Conservation (phyloP, 2,797 vertebrate species). For the Sarcophilus harrisii region DNA sequence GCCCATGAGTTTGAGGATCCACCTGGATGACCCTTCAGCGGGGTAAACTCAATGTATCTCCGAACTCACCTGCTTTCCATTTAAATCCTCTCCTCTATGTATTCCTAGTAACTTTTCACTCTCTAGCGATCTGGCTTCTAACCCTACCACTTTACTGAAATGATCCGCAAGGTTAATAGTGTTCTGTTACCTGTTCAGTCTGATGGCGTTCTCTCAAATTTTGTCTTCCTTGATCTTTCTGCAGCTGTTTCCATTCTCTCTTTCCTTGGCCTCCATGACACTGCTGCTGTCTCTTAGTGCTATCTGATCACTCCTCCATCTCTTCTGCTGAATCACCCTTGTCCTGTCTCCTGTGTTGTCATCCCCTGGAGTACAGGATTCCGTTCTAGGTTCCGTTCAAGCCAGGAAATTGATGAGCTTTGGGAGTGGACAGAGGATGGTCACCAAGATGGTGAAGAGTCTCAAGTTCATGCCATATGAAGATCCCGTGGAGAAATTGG, state of each 20-base stretch:
- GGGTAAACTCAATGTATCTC: not conserved
- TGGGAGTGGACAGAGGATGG: not conserved
- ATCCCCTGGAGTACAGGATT: not conserved
- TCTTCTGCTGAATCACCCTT: not conserved
- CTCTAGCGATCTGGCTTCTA: not conserved
- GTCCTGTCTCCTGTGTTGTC: not conserved
- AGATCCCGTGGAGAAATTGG: not conserved
- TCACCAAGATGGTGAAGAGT: not conserved
- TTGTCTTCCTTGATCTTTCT: not conserved
- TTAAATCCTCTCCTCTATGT: not conserved
- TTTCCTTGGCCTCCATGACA: not conserved
- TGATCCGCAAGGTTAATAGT: not conserved
- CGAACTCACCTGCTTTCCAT: not conserved
- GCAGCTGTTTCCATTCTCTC: not conserved
- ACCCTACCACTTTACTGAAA: not conserved
- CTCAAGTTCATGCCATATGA: not conserved
- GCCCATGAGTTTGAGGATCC: not conserved
- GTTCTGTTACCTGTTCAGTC: not conserved
- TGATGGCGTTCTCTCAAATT: not conserved
- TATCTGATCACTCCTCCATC: not conserved
- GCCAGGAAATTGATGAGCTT: not conserved
- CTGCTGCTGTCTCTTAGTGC: not conserved
- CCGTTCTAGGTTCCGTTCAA: not conserved
- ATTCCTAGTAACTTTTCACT: not conserved
- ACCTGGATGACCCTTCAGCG: not conserved